Base-by-base conservation (phyloP, 2,888 invertebrate species). In the Stenolophus ochropezus region DNA sequence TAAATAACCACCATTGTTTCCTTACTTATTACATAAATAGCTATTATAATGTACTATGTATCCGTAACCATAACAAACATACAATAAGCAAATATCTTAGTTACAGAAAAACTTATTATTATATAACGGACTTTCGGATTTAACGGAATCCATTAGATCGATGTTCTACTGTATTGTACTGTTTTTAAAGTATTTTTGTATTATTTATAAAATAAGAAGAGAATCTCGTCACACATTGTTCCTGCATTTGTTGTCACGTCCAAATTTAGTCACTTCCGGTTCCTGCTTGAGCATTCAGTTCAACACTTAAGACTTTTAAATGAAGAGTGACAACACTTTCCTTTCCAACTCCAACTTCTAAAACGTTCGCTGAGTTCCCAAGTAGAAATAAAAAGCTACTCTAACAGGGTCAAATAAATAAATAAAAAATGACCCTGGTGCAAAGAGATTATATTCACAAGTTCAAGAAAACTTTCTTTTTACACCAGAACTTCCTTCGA, bases 241-340 rank as follows among this genome's bases (percentile, higher is more conserved):
- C n/a, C n/a, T n/a, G n/a, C 33, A 4, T 42, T 42, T 65, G 27
- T 69, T 69, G 18, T 11, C 27, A 11, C 27, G 65, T 69, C 65
- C 65, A 69, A 69, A 69, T 69, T 69, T 33, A 33, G 65, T 16
- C 33, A 18, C 14, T 69, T 69, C 69, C 73, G 58, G 58, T 58
- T 58, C 49, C 56, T 75, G 27, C 14, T 75, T 75, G 75, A 65
- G 51, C 49, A 78, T 69, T 78, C 78, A 42, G 33, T 23, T 47
- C 61, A 65, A 77, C 51, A 77, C 65, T 65, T 65, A 77, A 65
- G 69, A 78, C 78, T 78, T 78, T 78, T 69, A 78, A 78, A 78
- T 69, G 61, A 78, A 78, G 69, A 78, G 51, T 65, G 78, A 78
- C 78, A 78, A 25, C 65, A 78, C 77, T 58, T 78, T 69, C 69